phyloP scores from a whole-genome alignment of 2,113 vertebrate species.

The Plestiodon gilberti region DNA sequence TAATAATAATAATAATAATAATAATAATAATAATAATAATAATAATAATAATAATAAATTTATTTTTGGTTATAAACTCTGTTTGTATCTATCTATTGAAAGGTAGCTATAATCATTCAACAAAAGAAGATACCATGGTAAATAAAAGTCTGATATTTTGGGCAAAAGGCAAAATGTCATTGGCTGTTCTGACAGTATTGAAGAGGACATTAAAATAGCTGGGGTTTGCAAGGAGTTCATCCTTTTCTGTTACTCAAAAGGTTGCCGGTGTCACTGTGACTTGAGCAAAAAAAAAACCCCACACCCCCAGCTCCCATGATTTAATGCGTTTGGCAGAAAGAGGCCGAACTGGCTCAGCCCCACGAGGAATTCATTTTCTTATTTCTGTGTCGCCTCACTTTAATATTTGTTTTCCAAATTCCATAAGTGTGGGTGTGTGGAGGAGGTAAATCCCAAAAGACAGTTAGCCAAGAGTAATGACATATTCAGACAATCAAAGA shows the following conservation, averaged over 20 bases:
- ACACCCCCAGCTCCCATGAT: background rate
- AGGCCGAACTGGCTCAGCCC: conserved; percentile 12
- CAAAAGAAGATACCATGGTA: no score
- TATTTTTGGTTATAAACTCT: no score
- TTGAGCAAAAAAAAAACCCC: background rate
- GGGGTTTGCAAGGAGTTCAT: background rate
- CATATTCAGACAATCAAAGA: conserved; percentile 60
- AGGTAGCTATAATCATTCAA: no score
- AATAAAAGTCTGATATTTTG: background rate
- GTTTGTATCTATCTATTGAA: no score
- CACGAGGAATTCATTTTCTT: conserved; percentile 27
- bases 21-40: no score
- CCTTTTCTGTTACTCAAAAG: background rate
- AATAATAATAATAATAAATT: no score
- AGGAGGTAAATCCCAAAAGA: conserved; percentile 29
- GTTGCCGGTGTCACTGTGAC: background rate
- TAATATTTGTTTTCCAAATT: conserved; percentile 48
- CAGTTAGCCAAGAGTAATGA: conserved; percentile 47
- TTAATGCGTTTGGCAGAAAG: background rate
- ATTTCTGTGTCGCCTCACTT: conserved; percentile 10
- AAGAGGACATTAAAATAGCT: background rate
- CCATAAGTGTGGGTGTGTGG: conserved; percentile 1
- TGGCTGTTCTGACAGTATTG: background rate
- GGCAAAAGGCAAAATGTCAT: background rate
- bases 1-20: no score